Evolutionary conservation across 1,140 invertebrate species (phyloP).

Genomic region (Pentalonia nigronervosa): DNA sequence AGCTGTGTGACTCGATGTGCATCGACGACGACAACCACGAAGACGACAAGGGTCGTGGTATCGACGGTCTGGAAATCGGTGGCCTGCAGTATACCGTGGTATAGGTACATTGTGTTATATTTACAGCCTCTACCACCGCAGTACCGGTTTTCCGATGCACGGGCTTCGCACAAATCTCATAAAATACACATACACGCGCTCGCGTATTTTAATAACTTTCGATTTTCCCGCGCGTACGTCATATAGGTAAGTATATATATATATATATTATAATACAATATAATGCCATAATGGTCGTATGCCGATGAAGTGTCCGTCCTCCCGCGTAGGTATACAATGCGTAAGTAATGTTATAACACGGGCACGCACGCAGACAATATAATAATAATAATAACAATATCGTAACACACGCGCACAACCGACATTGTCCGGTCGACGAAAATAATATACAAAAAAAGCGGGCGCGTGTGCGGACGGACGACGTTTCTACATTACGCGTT

Average conservation of each 20-base stretch:
- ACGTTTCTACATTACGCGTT: neutral
- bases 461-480: neutral
- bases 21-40: neutral
- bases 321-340: neutral
- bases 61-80: neutral
- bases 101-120: neutral
- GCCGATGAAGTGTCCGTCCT: neutral
- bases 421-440: neutral
- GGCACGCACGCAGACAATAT: neutral
- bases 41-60: neutral
- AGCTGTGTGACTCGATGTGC: neutral
- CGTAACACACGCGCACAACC: neutral
- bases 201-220: conserved; percentile 10
- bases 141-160: neutral
- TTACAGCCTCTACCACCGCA: neutral
- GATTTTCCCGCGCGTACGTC: neutral
- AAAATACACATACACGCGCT: neutral
- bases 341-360: neutral
- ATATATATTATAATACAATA: neutral
- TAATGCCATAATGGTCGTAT: neutral
- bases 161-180: neutral
- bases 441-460: neutral
- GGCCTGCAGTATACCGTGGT: neutral
- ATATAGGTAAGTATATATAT: neutral
- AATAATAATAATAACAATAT: neutral